These are phyloP conservation scores for Epinephelus malabaricus DNA, from an alignment of 2,797 vertebrate genomes.

Conservation along the genomic window DNA sequence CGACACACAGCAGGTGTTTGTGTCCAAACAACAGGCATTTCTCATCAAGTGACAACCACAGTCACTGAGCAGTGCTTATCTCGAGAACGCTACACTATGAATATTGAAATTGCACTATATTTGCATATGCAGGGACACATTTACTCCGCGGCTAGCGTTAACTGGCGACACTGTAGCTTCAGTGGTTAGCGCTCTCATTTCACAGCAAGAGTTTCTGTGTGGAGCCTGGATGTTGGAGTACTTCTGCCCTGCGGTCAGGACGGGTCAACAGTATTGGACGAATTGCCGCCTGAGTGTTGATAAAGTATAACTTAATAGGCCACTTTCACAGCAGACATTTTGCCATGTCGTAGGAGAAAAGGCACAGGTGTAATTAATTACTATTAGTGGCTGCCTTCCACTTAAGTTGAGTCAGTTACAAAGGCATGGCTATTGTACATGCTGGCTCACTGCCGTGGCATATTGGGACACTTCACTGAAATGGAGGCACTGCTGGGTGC, in stretches of 20 bases:
- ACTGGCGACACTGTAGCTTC: constrained; percentile 6
- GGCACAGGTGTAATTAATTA: constrained; percentile 2
- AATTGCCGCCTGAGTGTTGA: neutral
- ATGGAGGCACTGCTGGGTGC: neutral
- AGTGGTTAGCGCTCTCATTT: constrained; percentile 4
- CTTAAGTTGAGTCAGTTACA: neutral
- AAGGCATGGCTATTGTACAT: neutral
- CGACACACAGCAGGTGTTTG: constrained; percentile 69
- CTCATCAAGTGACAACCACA: constrained; percentile 61
- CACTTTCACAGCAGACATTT: constrained; percentile 18
- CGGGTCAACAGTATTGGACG: neutral
- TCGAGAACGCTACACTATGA: constrained; percentile 41
- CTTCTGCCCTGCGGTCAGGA: constrained; percentile 3
- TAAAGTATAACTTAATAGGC: constrained; percentile 3
- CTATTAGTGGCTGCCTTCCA: constrained; percentile 1
- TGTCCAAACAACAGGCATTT: constrained; percentile 64
- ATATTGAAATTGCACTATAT: constrained; percentile 49
- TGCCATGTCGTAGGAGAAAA: constrained; percentile 11
- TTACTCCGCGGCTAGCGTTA: constrained; percentile 31
- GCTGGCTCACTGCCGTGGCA: neutral
- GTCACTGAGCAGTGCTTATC: constrained; percentile 55
- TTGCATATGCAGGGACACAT: constrained; percentile 43
- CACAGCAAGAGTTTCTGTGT: constrained; percentile 10
- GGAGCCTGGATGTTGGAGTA: constrained; percentile 3
- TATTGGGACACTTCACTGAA: neutral